Conservation (phyloP, 2,113 vertebrate species). For the Ophthalmolycus amberensis region DNA sequence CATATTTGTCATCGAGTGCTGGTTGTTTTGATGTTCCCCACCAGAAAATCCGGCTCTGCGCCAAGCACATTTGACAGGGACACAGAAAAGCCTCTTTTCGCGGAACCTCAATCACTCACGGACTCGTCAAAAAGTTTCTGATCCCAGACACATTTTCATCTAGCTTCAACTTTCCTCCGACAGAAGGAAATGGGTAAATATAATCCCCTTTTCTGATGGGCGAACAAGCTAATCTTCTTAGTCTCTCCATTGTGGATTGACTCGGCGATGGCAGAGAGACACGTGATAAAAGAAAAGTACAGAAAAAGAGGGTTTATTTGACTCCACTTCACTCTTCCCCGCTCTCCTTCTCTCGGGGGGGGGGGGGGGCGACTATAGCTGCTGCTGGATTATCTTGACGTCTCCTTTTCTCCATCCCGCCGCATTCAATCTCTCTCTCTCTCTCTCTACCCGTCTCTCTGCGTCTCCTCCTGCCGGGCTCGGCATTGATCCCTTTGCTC, state of each 20-base stretch:
- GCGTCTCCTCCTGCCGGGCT: constrained; percentile 11
- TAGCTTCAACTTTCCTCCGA: constrained; percentile 43
- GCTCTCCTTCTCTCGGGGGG: constrained; percentile 37
- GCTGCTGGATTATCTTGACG: constrained; percentile 59
- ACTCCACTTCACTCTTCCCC: constrained; percentile 41
- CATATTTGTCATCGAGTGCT: constrained; percentile 39
- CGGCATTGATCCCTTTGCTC: constrained; percentile 47
- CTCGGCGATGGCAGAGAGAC: constrained; percentile 60
- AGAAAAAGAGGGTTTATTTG: constrained; percentile 63
- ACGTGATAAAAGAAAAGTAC: constrained; percentile 70
- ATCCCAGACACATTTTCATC: constrained; percentile 65
- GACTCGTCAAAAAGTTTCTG: constrained; percentile 59
- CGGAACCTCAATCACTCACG: constrained; percentile 61
- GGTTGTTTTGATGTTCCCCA: constrained; percentile 47
- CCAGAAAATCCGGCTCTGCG: constrained; percentile 45
- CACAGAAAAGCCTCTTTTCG: constrained; percentile 63
- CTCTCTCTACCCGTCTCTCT: neutral
- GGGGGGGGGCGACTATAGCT: constrained; percentile 33
- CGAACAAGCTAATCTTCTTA: constrained; percentile 77
- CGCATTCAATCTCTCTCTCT: constrained; percentile 23
- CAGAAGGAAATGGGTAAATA: constrained; percentile 57
- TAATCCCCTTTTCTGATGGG: constrained; percentile 74
- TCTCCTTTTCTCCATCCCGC: constrained; percentile 41
- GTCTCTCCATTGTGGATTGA: constrained; percentile 67
- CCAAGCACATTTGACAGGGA: constrained; percentile 51